phyloP scores from a whole-genome alignment of 2,113 vertebrate species.

The Gnathonemus longibarbis region DNA sequence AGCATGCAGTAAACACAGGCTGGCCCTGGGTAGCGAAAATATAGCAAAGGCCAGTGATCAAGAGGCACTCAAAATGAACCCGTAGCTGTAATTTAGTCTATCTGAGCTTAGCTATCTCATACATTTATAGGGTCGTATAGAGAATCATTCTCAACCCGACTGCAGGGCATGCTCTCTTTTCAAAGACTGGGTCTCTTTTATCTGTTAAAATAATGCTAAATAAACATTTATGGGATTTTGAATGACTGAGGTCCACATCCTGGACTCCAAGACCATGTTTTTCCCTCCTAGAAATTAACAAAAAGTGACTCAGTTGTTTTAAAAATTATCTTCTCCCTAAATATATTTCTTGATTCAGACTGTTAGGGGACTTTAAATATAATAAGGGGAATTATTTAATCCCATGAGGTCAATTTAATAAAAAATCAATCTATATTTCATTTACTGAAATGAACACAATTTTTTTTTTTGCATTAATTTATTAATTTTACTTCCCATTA shows the following conservation, averaged over 20 bases:
- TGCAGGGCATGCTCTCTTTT: background rate
- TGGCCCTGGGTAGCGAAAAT: background rate
- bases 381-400: background rate
- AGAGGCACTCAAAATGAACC: background rate
- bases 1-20: background rate
- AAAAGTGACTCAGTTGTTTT: background rate
- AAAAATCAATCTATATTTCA: background rate
- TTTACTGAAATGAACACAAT: background rate
- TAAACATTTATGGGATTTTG: background rate
- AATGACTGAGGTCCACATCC: background rate
- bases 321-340: background rate
- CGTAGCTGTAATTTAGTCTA: background rate
- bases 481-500: background rate
- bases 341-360: background rate
- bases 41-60: background rate
- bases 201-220: background rate
- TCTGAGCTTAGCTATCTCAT: background rate
- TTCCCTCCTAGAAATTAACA: background rate
- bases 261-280: background rate
- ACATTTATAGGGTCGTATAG: background rate
- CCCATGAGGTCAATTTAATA: background rate
- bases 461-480: background rate
- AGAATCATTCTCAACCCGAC: background rate
- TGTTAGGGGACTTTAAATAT: background rate
- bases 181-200: background rate